Evolutionary conservation across 2,888 invertebrate genomes (phyloP).

Genomic region (Heliconius aoede): DNA sequence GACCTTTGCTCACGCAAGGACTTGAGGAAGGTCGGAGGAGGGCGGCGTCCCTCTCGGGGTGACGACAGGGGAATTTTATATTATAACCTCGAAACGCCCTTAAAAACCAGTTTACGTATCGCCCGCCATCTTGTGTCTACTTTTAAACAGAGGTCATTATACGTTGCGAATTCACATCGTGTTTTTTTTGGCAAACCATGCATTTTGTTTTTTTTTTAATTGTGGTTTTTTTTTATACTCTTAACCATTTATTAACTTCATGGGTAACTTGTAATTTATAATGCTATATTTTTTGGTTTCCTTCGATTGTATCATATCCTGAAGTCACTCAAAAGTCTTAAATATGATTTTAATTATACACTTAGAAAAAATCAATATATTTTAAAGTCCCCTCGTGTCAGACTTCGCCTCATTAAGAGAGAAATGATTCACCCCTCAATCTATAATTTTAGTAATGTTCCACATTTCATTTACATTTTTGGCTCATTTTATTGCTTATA

Average conservation of each 20-base stretch:
- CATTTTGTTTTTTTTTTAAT: not conserved
- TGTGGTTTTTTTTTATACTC: not conserved
- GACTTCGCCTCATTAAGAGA: slow-evolving; percentile 8
- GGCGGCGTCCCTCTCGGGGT: slow-evolving; percentile 60
- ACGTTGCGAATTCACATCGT: slow-evolving; percentile 42
- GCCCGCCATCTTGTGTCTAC: slow-evolving; percentile 48
- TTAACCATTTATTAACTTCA: not conserved
- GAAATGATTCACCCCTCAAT: slow-evolving; percentile 2
- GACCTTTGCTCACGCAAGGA: slow-evolving; percentile 70
- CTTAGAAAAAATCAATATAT: not conserved
- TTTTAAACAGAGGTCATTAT: slow-evolving; percentile 48
- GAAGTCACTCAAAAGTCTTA: not conserved
- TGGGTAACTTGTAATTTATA: not conserved
- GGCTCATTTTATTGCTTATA: slow-evolving; percentile 12
- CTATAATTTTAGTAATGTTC: slow-evolving; percentile 2
- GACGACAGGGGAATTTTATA: slow-evolving; percentile 66
- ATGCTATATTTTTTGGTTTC: not conserved
- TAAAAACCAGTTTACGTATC: slow-evolving; percentile 55
- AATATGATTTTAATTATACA: slow-evolving; percentile 1
- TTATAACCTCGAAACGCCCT: slow-evolving; percentile 79
- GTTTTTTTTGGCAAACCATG: slow-evolving; percentile 33
- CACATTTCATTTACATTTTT: slow-evolving; percentile 3
- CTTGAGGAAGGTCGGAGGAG: slow-evolving; percentile 50
- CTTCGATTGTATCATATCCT: not conserved
- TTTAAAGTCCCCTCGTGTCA: slow-evolving; percentile 15